Conservation (phyloP, 92 coral and sea anemone genomes). For the Micromussa lordhowensis region DNA sequence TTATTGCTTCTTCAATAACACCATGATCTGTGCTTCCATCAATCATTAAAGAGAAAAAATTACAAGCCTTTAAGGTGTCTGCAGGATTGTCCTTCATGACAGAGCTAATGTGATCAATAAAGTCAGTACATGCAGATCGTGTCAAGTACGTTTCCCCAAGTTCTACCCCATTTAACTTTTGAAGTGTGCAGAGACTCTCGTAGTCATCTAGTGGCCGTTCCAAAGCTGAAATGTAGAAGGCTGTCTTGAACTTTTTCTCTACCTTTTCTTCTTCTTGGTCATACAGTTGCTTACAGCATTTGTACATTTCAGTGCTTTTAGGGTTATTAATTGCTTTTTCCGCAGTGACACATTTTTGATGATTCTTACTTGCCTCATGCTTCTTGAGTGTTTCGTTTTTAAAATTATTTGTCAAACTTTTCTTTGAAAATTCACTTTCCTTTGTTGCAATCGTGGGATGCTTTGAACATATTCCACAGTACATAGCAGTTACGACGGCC, state of each 20-base stretch:
- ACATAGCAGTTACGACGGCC: constrained; percentile 29
- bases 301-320: constrained; percentile 34
- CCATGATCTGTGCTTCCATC: constrained; percentile 37
- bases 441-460: constrained; percentile 45
- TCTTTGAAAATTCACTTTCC: constrained; percentile 42
- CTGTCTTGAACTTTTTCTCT: constrained; percentile 40
- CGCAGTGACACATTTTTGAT: constrained; percentile 19
- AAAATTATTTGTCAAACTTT: constrained; percentile 44
- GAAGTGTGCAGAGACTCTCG: constrained; percentile 50
- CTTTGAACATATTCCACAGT: constrained; percentile 49
- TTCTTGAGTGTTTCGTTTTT: constrained; percentile 39
- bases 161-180: constrained; percentile 44
- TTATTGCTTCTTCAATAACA: constrained; percentile 20
- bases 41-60: constrained; percentile 3
- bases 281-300: constrained; percentile 44
- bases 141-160: constrained; percentile 43
- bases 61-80: not conserved
- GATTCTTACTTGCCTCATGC: constrained; percentile 31
- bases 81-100: constrained; percentile 15
- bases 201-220: constrained; percentile 52
- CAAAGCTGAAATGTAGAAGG: constrained; percentile 37
- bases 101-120: constrained; percentile 30
- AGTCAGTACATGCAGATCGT: constrained; percentile 18
- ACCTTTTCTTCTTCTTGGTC: constrained; percentile 40
- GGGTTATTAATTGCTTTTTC: constrained; percentile 28